Percentiles rank a stretch among this genome's conserved stretches.
These are phyloP conservation scores for Volucella inflata DNA, from an alignment of 2,888 invertebrate genomes.

Conservation along the genomic window DNA sequence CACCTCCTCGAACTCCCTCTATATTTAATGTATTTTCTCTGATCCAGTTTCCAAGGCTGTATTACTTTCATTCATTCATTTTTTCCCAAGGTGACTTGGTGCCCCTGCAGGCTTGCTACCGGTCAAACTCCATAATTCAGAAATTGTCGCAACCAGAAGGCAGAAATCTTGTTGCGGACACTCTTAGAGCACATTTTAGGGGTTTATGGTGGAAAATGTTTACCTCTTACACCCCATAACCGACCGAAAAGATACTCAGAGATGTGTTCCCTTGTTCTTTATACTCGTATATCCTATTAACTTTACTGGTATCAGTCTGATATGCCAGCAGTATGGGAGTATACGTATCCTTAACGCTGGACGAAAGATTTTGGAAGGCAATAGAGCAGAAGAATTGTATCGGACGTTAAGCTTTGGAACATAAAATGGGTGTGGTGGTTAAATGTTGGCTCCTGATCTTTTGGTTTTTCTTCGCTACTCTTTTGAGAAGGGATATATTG, in stretches of 20 bases:
- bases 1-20: no score
- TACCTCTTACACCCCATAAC: background rate
- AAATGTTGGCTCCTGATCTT: background rate
- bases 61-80: background rate
- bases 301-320: background rate
- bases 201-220: background rate
- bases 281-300: constrained; percentile 18
- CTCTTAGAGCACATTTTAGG: background rate
- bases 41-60: background rate
- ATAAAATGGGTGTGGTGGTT: background rate
- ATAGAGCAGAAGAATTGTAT: constrained; percentile 14
- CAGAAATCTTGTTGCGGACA: constrained; percentile 1
- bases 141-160: constrained; percentile 19
- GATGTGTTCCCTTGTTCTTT: constrained; percentile 2
- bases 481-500: no score
- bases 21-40: no score
- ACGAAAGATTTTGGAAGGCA: background rate
- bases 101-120: background rate
- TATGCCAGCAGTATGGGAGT: background rate
- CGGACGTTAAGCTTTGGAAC: constrained; percentile 8
- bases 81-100: background rate
- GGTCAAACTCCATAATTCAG: constrained; percentile 11
- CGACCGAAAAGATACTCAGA: constrained; percentile 13
- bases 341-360: background rate
- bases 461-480: no score